phyloP scores from a whole-genome alignment of 2,888 invertebrate species.

The Sinotaia quadrata region DNA sequence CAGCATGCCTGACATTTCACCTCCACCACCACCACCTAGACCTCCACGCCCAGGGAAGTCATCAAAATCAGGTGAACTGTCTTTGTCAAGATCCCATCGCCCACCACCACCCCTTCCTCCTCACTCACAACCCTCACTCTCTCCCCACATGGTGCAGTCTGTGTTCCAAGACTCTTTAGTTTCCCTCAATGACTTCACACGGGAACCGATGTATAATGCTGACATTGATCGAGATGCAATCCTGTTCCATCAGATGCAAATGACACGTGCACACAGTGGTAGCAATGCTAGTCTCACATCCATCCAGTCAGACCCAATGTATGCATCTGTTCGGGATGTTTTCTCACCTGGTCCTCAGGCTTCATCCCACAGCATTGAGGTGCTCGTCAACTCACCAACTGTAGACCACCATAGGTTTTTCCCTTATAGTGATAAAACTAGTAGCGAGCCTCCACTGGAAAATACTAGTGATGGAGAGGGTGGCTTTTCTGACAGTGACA shows the following conservation, averaged over 20 bases:
- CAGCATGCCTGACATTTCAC: background rate
- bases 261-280: slow-evolving; percentile 57
- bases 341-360: slow-evolving; percentile 37
- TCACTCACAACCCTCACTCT: background rate
- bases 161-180: slow-evolving; percentile 36
- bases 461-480: too few relatives aligned
- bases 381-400: slow-evolving; percentile 49
- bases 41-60: background rate
- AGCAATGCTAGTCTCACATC: slow-evolving; percentile 61
- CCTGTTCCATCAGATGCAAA: slow-evolving; percentile 65
- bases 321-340: slow-evolving; percentile 48
- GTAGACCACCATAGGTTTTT: background rate
- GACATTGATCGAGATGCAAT: slow-evolving; percentile 65
- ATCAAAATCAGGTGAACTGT: slow-evolving; percentile 26
- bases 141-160: background rate
- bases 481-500: too few relatives aligned
- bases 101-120: slow-evolving; percentile 14
- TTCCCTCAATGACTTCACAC: slow-evolving; percentile 47
- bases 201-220: slow-evolving; percentile 39
- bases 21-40: slow-evolving; percentile 1
- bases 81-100: slow-evolving; percentile 28
- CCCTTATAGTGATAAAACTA: too few relatives aligned
- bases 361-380: slow-evolving; percentile 65
- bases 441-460: too few relatives aligned
- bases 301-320: slow-evolving; percentile 59